A percentile compares a stretch with the other conserved stretches of the same genome.
Evolutionary conservation across 2,113 vertebrate species (phyloP).

Genomic region (Ictalurus punctatus): DNA sequence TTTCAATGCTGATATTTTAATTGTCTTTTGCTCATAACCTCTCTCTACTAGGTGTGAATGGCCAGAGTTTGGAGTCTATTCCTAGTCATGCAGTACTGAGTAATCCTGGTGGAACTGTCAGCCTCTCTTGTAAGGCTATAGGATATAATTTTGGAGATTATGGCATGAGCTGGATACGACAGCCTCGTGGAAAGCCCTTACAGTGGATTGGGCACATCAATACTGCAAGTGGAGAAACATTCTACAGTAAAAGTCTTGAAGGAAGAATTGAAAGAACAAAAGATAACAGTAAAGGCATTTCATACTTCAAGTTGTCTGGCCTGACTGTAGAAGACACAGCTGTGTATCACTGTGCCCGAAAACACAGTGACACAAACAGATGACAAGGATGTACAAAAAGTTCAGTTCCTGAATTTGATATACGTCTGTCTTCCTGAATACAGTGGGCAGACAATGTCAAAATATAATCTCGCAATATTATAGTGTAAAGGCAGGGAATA

Average conservation of each 20-base stretch:
- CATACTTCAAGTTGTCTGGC: conserved; percentile 44
- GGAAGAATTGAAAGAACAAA: neutral
- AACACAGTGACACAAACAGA: neutral
- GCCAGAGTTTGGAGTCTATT: conserved; percentile 12
- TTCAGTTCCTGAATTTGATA: no score
- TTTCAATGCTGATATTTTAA: neutral
- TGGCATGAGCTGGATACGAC: no score
- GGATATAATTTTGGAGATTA: no score
- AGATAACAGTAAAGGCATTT: conserved; percentile 19
- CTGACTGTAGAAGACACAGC: conserved; percentile 38
- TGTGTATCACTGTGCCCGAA: conserved; percentile 34
- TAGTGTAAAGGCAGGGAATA: neutral
- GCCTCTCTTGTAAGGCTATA: no score
- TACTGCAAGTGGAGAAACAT: no score
- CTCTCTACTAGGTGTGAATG: neutral
- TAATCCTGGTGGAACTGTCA: neutral
- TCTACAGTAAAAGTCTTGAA: no score
- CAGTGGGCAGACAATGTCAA: neutral
- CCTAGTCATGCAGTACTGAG: neutral
- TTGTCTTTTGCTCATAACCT: neutral
- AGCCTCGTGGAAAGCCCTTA: neutral
- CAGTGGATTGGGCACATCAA: neutral
- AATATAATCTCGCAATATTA: neutral
- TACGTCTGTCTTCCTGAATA: no score
- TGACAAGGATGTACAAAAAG: no score